Evolutionary conservation across 2,797 vertebrate genomes (phyloP).

Genomic region (Acanthurus lineatus): DNA sequence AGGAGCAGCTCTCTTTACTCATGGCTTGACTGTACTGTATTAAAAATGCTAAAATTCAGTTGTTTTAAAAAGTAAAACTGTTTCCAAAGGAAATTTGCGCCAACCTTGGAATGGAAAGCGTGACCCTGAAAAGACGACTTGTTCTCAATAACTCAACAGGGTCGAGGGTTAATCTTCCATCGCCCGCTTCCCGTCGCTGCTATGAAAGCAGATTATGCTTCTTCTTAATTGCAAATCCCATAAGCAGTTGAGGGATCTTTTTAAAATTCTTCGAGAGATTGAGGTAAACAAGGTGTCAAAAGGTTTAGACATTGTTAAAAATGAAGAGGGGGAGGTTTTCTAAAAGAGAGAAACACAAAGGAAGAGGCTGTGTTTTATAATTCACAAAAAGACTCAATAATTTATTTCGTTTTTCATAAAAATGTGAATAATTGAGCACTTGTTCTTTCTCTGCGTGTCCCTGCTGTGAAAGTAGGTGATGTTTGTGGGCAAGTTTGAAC

Average conservation of each 20-base stretch:
- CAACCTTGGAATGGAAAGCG: conserved; percentile 1
- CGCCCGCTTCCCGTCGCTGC: not conserved
- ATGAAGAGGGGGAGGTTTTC: not conserved
- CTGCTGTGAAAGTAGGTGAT: conserved; percentile 9
- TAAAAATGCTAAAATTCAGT: not conserved
- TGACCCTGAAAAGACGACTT: conserved; percentile 43
- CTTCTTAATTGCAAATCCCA: conserved; percentile 38
- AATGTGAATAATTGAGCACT: conserved; percentile 57
- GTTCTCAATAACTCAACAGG: conserved; percentile 10
- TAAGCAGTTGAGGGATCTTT: conserved; percentile 40
- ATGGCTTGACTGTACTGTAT: not conserved
- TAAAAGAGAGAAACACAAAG: not conserved
- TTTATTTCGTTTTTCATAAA: conserved; percentile 41
- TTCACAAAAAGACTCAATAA: conserved; percentile 49
- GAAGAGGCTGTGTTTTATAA: conserved; percentile 17
- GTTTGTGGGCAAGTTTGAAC: conserved; percentile 1
- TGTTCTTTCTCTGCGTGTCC: not conserved
- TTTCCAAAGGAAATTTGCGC: not conserved
- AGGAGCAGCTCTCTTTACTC: not conserved
- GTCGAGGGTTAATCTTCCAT: conserved; percentile 64
- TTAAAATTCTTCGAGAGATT: conserved; percentile 48
- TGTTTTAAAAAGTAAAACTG: not conserved
- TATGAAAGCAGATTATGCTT: conserved; percentile 66
- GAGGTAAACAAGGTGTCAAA: conserved; percentile 41
- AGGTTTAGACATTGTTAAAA: conserved; percentile 22